These are phyloP conservation scores for Petroica traversi DNA, from an alignment of 2,113 vertebrate genomes.

Conservation along the genomic window DNA sequence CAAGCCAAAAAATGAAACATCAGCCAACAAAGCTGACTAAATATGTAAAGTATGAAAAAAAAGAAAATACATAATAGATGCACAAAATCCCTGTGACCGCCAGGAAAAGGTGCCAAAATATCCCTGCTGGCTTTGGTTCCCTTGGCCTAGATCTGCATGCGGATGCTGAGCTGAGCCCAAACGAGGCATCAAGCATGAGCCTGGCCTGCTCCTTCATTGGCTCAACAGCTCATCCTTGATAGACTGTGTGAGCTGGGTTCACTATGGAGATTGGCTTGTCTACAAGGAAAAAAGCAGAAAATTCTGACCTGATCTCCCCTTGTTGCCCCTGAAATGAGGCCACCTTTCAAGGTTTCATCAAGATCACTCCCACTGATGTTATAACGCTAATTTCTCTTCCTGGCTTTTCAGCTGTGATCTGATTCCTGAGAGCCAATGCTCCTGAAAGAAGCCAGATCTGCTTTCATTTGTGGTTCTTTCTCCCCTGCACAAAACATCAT, in stretches of 20 bases:
- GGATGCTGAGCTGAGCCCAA: not conserved
- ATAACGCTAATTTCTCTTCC: not conserved
- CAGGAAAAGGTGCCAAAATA: conserved; percentile 31
- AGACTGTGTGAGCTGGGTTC: not conserved
- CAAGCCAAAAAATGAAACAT: not conserved
- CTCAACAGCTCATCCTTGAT: not conserved
- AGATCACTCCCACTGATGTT: not conserved
- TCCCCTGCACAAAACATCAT: not conserved
- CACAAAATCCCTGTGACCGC: not conserved
- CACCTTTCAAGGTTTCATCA: not conserved
- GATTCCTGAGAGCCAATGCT: not conserved
- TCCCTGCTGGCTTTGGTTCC: not conserved
- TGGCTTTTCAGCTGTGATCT: not conserved
- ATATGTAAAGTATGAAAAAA: not conserved
- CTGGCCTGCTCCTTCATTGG: not conserved
- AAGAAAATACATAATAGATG: conserved; percentile 44
- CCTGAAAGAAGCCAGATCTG: not conserved
- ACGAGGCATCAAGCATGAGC: not conserved
- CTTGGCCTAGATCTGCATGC: not conserved
- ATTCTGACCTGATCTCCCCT: not conserved
- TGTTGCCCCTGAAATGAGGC: not conserved
- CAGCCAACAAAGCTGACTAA: conserved; percentile 26
- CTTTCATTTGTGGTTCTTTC: not conserved
- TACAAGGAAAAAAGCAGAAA: not conserved
- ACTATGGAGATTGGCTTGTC: not conserved